Evolutionary conservation across 2,888 invertebrate genomes (phyloP).

Genomic region (Pyralis farinalis): DNA sequence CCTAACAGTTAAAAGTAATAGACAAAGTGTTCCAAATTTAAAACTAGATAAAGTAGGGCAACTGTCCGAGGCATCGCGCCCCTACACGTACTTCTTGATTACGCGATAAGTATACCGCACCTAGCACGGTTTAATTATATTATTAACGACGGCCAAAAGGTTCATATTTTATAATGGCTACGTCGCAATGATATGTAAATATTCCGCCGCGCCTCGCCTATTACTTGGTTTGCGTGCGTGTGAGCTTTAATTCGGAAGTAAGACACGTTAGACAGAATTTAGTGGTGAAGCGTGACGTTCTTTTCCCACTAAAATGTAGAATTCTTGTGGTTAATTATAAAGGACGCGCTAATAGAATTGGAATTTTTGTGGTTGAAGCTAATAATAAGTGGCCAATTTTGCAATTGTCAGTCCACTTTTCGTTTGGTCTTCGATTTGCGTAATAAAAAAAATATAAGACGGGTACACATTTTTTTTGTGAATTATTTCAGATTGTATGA

Average conservation of each 20-base stretch:
- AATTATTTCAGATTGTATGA: no score
- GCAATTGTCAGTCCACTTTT: no score
- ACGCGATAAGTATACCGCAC: slow-evolving; percentile 70
- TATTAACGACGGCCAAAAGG: slow-evolving; percentile 76
- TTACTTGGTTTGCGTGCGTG: slow-evolving; percentile 67
- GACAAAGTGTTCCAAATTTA: slow-evolving; percentile 10
- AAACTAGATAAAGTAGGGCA: slow-evolving; percentile 21
- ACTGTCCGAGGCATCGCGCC: slow-evolving; percentile 24
- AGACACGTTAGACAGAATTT: slow-evolving; percentile 67
- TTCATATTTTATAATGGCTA: slow-evolving; percentile 77
- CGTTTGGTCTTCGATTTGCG: no score
- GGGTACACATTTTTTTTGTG: no score
- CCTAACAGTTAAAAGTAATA: slow-evolving; percentile 6
- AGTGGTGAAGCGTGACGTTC: slow-evolving; percentile 60
- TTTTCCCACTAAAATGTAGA: slow-evolving; percentile 41
- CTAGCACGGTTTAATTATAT: slow-evolving; percentile 80
- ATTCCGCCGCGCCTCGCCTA: slow-evolving; percentile 67
- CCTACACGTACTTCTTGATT: slow-evolving; percentile 58
- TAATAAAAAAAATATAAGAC: no score
- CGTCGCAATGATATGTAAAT: slow-evolving; percentile 81
- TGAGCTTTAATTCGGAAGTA: slow-evolving; percentile 70
- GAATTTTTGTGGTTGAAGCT: slow-evolving; percentile 26
- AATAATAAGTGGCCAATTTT: not conserved
- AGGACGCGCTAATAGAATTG: slow-evolving; percentile 43
- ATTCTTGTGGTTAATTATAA: slow-evolving; percentile 53